Evolutionary conservation across 2,113 vertebrate genomes (phyloP), one percentile per base, ranked within the genome.

Genomic region (Salvelinus fontinalis): DNA sequence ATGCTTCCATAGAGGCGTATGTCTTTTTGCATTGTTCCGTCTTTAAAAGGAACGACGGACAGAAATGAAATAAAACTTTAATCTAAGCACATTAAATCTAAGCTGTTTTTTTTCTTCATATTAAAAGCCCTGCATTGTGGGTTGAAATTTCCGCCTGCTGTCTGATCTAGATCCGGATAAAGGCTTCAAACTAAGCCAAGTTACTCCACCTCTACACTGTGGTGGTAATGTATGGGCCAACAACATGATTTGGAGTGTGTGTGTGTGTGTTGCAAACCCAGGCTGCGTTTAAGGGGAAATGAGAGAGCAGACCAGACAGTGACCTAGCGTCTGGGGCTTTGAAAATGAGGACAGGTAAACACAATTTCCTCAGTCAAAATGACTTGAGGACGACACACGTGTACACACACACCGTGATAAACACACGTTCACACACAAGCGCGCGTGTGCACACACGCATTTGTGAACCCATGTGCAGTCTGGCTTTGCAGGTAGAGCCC

Each of bases 301-400:
- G 67, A 83, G 77, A 83, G 5, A 69, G 29, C 62, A 8, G 26
- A 75, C 7, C 13, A 80, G 65, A 83, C 77, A 79, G 54, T 74
- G 76, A 75, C 26, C 26, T 13, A 51, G 5, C 31, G 66, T 81
- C 77, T 82, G 48, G 67, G 20, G 16, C 49, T 57, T 34, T 71
- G 70, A 57, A 44, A 44, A 26, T 22, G 60, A 73, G 27, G 69
- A 64, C 70, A 74, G 81, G 77, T 79, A 39, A 81, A 66, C 64
- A 66, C 64, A 60, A 66, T 60, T 51, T 27, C 59, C 34, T 74
- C 78, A 67, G 22, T 69, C 31, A 72, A 26, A 68, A 74, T 29
- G 54, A 73, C 67, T 14, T 59, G 65, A 67, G 51, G 27, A 54
- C 18, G 51, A 54, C 51, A 18, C 22, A 27, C 9, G 11, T 13